These are phyloP conservation scores for Calidris pygmaea DNA, from an alignment of 2,113 vertebrate species.

Conservation along the genomic window DNA sequence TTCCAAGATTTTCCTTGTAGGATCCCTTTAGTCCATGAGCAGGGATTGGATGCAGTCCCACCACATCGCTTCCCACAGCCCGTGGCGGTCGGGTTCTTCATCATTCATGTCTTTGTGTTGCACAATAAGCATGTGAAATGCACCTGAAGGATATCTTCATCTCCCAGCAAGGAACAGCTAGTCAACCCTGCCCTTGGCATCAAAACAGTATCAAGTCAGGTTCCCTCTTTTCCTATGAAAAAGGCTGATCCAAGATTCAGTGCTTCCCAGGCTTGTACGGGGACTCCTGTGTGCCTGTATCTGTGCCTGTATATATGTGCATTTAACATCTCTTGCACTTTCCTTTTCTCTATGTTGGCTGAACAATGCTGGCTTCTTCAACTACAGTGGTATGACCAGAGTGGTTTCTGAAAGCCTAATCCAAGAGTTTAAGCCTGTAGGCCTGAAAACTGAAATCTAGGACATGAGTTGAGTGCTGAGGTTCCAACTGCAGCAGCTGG, in stretches of 20 bases:
- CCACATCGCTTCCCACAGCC: neutral
- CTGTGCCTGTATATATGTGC: too few relatives aligned
- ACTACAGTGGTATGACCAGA: neutral
- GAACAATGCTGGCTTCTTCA: neutral
- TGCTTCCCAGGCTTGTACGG: neutral
- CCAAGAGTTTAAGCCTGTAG: neutral
- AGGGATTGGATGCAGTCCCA: neutral
- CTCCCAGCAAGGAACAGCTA: neutral
- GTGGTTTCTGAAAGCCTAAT: neutral
- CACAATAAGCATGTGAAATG: neutral
- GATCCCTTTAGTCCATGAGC: neutral
- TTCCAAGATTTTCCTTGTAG: neutral
- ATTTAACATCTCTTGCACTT: neutral
- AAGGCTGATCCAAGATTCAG: neutral
- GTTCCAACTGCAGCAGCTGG: neutral
- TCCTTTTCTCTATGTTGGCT: neutral
- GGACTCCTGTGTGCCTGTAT: neutral
- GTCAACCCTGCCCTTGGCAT: neutral
- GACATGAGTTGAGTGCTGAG: neutral
- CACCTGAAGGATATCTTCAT: neutral
- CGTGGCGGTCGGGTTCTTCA: neutral
- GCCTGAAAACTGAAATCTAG: neutral
- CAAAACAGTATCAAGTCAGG: neutral
- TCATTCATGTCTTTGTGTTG: neutral
- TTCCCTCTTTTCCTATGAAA: neutral